Base-by-base conservation (phyloP, 2,888 invertebrate species). In the Pollenia labialis region DNA sequence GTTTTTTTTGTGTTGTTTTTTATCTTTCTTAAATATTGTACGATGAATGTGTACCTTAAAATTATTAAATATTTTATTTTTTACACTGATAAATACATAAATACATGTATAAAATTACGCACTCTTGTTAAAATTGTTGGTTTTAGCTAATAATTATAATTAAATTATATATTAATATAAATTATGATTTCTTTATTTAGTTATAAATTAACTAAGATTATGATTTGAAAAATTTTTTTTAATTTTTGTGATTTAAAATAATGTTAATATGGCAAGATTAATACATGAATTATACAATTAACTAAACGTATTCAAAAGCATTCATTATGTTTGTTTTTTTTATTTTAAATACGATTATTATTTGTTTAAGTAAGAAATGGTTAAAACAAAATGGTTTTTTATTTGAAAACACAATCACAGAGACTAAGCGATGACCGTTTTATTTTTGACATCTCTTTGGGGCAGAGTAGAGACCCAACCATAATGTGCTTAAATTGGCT, bases 241-340 rank as follows among this genome's bases (percentile, higher is more conserved):
- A 52, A 68, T 76, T 62, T 74, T 69, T 81, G 81, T 66, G 75
- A 71, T 74, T 62, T 76, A 76, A 60, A 62, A 75, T 81, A 89
- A 91, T 91, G 92, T 93, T 92, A 92, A 92, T 93, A 93, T 92
- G 92, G 92, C 92, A 92, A 92, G 92, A 93, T 92, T 93, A 92
- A 92, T 92, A 92, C 91, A 91, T 92, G 88, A 89, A 88, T 86
- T 81, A 72, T 72, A 82, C 62, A 81, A 85, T 48, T 85, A 79
- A 42, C 68, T 68, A 79, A 68, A 58, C 46, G 40, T 56, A 68
- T 64, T 62, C 74, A 71, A 85, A 81, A 81, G 58, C 66, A 85
- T 46, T 62, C 14, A 64, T 48, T 48, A 23, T 56, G 18, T 44
- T 69, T 32, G 4, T 3, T 48, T 66, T 40, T 18, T 52, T 68